Conservation (phyloP, 2,888 invertebrate species). For the Schrankia costaestrigalis region DNA sequence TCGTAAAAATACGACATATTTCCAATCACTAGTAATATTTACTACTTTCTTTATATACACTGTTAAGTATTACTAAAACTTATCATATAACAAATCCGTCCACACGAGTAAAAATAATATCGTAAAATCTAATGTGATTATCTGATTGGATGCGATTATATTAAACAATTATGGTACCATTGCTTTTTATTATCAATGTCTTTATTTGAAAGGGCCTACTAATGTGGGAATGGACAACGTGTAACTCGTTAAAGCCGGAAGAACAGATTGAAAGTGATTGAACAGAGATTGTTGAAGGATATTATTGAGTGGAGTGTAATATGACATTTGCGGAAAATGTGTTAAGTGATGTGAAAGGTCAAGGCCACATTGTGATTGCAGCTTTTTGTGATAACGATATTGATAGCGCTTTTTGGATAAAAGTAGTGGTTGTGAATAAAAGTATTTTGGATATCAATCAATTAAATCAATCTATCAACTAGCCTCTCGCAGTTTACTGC, state of each 20-base stretch:
- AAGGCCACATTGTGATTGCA: no score
- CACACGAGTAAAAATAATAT: constrained; percentile 29
- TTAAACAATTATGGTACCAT: constrained; percentile 27
- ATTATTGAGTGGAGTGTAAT: not conserved
- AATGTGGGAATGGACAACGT: constrained; percentile 22
- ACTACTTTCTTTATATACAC: no score
- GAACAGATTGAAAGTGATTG: constrained; percentile 25
- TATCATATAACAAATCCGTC: no score
- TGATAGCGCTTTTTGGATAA: no score
- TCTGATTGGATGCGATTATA: constrained; percentile 32
- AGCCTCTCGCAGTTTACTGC: no score
- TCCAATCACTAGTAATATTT: no score
- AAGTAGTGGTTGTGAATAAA: no score
- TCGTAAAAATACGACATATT: no score
- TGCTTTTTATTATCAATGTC: constrained; percentile 30
- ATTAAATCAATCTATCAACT: no score
- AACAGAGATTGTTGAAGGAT: constrained; percentile 16
- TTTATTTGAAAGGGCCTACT: constrained; percentile 30
- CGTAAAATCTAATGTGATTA: constrained; percentile 31
- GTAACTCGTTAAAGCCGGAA: constrained; percentile 27
- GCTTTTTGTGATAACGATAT: no score
- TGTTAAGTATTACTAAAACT: no score
- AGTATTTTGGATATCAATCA: no score
- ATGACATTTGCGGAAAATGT: not conserved
- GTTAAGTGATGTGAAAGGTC: not conserved